Evolutionary conservation across 2,113 vertebrate species (phyloP), one percentile per base, ranked within the genome.

Genomic region (Gallinago undulata): DNA sequence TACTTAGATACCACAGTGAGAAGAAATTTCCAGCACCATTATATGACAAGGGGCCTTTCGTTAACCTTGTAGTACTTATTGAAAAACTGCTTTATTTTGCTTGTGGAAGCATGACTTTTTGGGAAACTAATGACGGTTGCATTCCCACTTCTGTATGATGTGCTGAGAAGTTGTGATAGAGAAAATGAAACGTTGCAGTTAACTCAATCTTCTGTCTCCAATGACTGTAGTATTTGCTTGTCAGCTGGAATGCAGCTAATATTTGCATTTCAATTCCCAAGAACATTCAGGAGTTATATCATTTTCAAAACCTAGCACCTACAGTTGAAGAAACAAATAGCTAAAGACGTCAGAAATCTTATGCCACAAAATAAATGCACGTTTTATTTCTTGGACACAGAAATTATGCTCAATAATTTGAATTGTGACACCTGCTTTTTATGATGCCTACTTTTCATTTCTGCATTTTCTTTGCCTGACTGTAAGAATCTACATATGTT

Each of bases 241-340:
- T 90, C 85, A 92, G 73, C 68, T 86, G 87, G 55, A 77, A 69
- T 30, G 25, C 56, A 14, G 47, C 13, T 90, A 59, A 25, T 53
- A 81, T 90, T 92, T 80, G 28, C 89, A 82, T 89, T 89, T 91
- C 35, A 87, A 17, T 87, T 92, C 76, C 77, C 53, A 84, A 13
- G 37, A 68, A 93, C 84, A 75, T n/a, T 64, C n/a, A 76, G 19
- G 19, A 79, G 24, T 87, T 16, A 33, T 14, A 62, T 22, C 4
- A 45, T 89, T 83, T 94, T 76, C 64, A 90, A 84, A 84, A 82
- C 51, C 24, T 59, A 75, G 22, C 22, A 45, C 41, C 62, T 84
- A 16, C 22, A 82, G 23, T 5, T 68, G 45, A 89, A 84, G 27
- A 73, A 94, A 75, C 48, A 87, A 79, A 30, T 35, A 84, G 24